Base-by-base conservation (phyloP, 2,888 invertebrate genomes). In the Aspidapion aeneum region DNA sequence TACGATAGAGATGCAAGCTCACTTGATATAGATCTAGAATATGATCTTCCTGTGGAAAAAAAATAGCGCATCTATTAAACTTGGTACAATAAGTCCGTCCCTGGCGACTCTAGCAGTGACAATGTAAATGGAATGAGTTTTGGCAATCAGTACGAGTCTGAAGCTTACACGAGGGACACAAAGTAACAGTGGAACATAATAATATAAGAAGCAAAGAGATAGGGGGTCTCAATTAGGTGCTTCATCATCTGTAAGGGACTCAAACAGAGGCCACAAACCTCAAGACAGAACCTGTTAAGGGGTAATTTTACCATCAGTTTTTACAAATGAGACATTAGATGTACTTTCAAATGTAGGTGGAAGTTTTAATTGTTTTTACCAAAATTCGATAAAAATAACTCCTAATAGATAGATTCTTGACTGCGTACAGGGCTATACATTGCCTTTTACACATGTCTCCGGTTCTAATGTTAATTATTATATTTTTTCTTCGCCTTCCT, bases 401-500 rank as follows among this genome's bases (percentile, higher is more conserved):
- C 3, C 35, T 35, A 35, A 35, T 12, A 35, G 12, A 35, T 35
- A 35, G 3, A 35, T 35, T 35, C 35, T 35, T 35, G 35, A 35
- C 5, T 35, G 35, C 5, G 35, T 35, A 12, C 35, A 35, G 35
- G 35, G 35, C 35, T 35, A 35, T 35, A 35, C 3, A 12, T 35
- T 35, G 35, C 35, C 35, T 35, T 35, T 35, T 35, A 35, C 12
- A 35, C 5, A 3, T 7, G 12, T 35, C 35, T 12, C 35, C 12
- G 5, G 12, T 3, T 35, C 35, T 7, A 35, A 35, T 35, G 12
- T 35, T 35, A 35, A 35, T 3, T 7, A 3, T 35, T 3, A 7
- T 1, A 18, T 12, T 20, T 64, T 18, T 69, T 67, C 58, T 68
- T 67, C 61, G 67, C 69, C 9, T 68, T 68, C 63, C 67, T 63